These are phyloP conservation scores for Hippocampus abdominalis DNA, from an alignment of 2,113 vertebrate genomes.

Conservation along the genomic window DNA sequence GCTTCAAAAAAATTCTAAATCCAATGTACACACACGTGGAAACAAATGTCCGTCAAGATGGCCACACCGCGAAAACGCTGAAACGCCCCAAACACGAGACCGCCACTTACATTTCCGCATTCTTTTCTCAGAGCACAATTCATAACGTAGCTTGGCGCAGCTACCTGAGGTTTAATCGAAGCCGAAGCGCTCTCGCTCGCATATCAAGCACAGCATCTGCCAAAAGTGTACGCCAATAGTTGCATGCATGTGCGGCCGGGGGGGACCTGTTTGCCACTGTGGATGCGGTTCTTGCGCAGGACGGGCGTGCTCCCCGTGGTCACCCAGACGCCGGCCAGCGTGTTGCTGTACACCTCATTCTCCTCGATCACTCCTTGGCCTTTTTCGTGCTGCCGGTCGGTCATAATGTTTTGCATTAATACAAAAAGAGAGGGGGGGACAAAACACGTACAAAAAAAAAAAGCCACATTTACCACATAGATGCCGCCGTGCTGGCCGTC, in stretches of 20 bases:
- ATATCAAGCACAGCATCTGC: background rate
- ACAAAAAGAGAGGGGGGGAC: background rate
- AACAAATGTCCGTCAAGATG: no score
- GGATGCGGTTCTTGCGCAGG: slow-evolving; percentile 95
- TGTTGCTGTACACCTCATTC: slow-evolving; percentile 99
- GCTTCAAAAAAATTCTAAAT: no score
- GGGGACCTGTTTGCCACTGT: slow-evolving; percentile 95
- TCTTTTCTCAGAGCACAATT: background rate
- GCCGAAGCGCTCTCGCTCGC: no score
- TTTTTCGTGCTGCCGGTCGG: slow-evolving; percentile 87
- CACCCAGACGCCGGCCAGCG: slow-evolving; percentile 97
- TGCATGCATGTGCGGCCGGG: background rate
- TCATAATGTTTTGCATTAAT: slow-evolving; percentile 13
- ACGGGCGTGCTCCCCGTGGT: slow-evolving; percentile 98
- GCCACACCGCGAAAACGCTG: no score
- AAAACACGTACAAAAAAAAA: background rate
- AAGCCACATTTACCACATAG: slow-evolving; percentile 85
- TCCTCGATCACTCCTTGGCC: slow-evolving; percentile 99
- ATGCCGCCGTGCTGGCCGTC: slow-evolving; percentile 98
- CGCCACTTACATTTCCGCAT: no score
- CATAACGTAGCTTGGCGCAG: no score
- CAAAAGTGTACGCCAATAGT: background rate
- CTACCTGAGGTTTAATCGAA: no score
- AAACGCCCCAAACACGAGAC: no score
- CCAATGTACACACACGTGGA: no score